Conservation (phyloP, 2,888 invertebrate species). For the Yponomeuta malinellus region DNA sequence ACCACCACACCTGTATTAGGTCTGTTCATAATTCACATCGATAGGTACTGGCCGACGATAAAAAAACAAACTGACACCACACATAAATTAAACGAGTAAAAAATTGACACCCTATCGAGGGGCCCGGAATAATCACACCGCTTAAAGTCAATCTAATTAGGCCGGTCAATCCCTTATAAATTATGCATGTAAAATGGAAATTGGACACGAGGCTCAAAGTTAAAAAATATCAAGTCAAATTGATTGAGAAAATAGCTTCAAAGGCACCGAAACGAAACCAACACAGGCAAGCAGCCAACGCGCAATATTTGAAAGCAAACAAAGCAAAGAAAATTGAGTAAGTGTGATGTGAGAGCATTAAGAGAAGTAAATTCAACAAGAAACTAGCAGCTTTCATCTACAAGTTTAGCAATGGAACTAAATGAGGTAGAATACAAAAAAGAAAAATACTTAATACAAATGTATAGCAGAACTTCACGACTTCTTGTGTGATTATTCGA, state of each 20-base stretch:
- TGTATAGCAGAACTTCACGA: too few relatives aligned
- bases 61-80: not conserved
- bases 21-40: constrained; percentile 5
- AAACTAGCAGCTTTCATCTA: constrained; percentile 2
- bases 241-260: not conserved
- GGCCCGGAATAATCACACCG: constrained; percentile 13
- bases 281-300: not conserved
- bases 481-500: too few relatives aligned
- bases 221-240: constrained; percentile 7
- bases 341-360: constrained; percentile 17
- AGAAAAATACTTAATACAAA: constrained; percentile 8
- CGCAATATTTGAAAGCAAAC: not conserved
- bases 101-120: constrained; percentile 15
- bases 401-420: constrained; percentile 14
- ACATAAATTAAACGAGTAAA: constrained; percentile 7
- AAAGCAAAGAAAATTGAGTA: not conserved
- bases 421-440: constrained; percentile 20
- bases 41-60: not conserved
- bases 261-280: not conserved
- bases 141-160: constrained; percentile 13
- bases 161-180: constrained; percentile 19
- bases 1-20: constrained; percentile 4
- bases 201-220: constrained; percentile 14
- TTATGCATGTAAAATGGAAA: constrained; percentile 18
- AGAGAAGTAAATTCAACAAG: constrained; percentile 14